Evolutionary conservation across 1,140 invertebrate genomes (phyloP).

Genomic region (Popillia japonica): DNA sequence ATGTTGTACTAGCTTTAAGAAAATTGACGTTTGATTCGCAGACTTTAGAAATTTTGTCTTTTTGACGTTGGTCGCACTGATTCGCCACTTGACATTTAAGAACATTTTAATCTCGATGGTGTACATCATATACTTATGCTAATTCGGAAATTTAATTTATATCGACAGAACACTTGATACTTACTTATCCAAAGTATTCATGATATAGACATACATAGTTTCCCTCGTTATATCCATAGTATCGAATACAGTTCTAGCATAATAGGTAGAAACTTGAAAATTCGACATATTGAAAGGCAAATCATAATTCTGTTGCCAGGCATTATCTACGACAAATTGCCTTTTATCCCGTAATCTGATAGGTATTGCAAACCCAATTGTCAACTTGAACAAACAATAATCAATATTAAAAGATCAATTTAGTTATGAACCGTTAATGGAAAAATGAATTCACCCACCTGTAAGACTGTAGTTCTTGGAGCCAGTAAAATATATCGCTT

Average conservation of each 20-base stretch:
- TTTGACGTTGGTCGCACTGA: not conserved
- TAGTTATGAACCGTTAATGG: not conserved
- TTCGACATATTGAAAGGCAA: conserved; percentile 48
- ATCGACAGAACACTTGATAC: not conserved
- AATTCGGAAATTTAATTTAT: not conserved
- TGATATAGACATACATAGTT: conserved; percentile 51
- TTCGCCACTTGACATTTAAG: not conserved
- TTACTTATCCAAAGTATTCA: conserved; percentile 50
- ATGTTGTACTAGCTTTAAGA: too few relatives aligned
- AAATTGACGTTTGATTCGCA: too few relatives aligned
- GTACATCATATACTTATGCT: not conserved
- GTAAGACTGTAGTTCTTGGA: conserved; percentile 18
- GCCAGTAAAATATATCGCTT: conserved; percentile 19
- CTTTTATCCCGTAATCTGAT: not conserved
- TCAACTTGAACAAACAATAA: not conserved
- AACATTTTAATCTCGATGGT: not conserved
- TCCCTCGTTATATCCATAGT: conserved; percentile 42
- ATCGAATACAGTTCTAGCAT: conserved; percentile 47
- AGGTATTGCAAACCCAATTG: not conserved
- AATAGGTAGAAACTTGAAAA: conserved; percentile 44
- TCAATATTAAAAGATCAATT: not conserved
- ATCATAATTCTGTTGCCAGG: conserved; percentile 47
- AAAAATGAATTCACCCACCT: not conserved
- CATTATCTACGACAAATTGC: conserved; percentile 8
- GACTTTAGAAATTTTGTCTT: too few relatives aligned